Conservation (phyloP, 2,888 invertebrate genomes). For the Strigamia transsilvanica region DNA sequence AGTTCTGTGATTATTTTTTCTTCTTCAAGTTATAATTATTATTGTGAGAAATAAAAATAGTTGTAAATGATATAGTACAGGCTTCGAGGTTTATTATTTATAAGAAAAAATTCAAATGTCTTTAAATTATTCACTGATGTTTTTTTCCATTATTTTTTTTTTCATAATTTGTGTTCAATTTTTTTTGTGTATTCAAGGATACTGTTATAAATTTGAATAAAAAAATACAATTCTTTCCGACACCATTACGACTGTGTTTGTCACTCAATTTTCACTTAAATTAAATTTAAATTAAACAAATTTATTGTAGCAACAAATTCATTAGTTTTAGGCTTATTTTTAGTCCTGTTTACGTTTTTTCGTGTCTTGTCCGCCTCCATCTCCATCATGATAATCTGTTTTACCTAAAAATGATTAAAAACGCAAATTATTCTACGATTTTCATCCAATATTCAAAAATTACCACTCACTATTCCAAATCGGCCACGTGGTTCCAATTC, state of each 20-base stretch:
- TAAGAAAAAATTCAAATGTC: constrained; percentile 12
- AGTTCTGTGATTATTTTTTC: constrained; percentile 17
- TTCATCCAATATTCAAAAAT: too few species aligned
- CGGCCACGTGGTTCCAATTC: too few species aligned
- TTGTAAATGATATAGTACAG: not conserved
- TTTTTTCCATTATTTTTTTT: constrained; percentile 13
- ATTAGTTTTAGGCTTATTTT: too few species aligned
- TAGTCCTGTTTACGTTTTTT: too few species aligned
- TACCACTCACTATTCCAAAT: too few species aligned
- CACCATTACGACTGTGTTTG: not conserved
- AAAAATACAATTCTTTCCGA: constrained; percentile 8
- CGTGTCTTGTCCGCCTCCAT: too few species aligned
- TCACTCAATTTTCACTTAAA: not conserved
- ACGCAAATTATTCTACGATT: too few species aligned
- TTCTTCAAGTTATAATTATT: constrained; percentile 22
- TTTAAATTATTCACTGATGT: constrained; percentile 25
- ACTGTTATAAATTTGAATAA: constrained; percentile 28
- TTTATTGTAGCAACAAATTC: too few species aligned
- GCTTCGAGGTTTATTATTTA: constrained; percentile 37
- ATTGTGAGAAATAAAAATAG: not conserved
- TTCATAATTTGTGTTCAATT: constrained; percentile 1
- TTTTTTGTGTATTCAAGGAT: constrained; percentile 37
- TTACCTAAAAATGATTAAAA: too few species aligned
- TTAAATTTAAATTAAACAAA: too few species aligned
- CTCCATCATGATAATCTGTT: too few species aligned